Evolutionary conservation across 1,140 invertebrate genomes (phyloP), one percentile per base, ranked within the genome.

Genomic region (Drosophila pachea): DNA sequence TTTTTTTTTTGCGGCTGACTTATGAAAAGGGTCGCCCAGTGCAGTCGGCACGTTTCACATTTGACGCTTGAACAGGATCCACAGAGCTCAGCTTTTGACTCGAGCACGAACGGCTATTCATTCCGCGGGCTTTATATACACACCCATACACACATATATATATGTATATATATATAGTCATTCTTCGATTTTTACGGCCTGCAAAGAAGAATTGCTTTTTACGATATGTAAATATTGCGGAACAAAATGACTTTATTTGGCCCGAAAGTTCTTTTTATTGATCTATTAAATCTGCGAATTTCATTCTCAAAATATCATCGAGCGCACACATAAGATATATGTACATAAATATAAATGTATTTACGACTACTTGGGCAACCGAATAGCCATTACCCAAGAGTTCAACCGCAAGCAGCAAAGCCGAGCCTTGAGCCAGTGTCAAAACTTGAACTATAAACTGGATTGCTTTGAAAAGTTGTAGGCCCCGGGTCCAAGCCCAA

Each of bases 181-280:
- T 38, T 33, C 35, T 31, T 16, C 31, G 14, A 58, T 48, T 65
- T 66, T 71, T 52, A 52, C 4, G 16, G 1, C 0, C 12, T 2
- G 1, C 14, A 14, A 52, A 65, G 32, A 49, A 53, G 40, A 45
- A 75, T 75, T 65, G 66, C n/a, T 14, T 74, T 81, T 78, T 74
- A 83, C 50, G 70, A 70, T 82, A 83, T 83, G 78, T 82, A 82
- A 82, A 82, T 82, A 72, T 74, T 82, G 67, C 71, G 63, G 71
- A 83, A 72, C 78, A 83, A 82, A 82, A 83, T 82, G 77, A 63
- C 78, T 83, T 83, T 78, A 82, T 83, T 83, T 73, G 71, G 63
- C 45, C 7, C 8, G 45, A 56, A 56, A 14, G 38, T 68, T 29
- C 58, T 63, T 66, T 82, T 82, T 82, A 82, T 82, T 42, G 78